These are phyloP conservation scores for Semaprochilodus insignis DNA, from an alignment of 2,797 vertebrate genomes.

Conservation along the genomic window DNA sequence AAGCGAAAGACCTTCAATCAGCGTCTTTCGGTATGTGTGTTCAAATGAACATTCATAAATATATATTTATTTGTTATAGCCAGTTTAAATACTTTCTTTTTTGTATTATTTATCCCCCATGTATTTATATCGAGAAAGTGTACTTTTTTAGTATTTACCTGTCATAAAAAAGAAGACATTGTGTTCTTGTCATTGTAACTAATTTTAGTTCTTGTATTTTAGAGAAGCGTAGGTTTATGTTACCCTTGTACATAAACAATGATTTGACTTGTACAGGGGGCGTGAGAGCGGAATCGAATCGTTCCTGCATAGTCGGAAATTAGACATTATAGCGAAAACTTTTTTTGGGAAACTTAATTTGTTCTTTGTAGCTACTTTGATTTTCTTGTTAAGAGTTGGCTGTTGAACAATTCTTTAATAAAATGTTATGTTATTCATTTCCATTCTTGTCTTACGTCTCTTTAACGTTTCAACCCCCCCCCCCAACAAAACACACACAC, in stretches of 20 bases:
- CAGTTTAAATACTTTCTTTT: slow-evolving; percentile 92
- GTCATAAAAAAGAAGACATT: slow-evolving; percentile 86
- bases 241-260: slow-evolving; percentile 93
- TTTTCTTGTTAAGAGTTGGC: slow-evolving; percentile 92
- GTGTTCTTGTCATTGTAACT: slow-evolving; percentile 96
- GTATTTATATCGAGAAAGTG: slow-evolving; percentile 98
- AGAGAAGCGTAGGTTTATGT: slow-evolving; percentile 95
- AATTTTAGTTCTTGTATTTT: slow-evolving; percentile 97
- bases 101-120: slow-evolving; percentile 97
- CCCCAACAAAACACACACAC: background rate
- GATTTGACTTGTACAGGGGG: slow-evolving; percentile 92
- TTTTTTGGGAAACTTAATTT: slow-evolving; percentile 82
- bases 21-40: slow-evolving; percentile 90
- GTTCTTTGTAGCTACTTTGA: slow-evolving; percentile 93
- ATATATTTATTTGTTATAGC: slow-evolving; percentile 99
- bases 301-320: slow-evolving; percentile 90
- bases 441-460: slow-evolving; percentile 73
- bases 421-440: slow-evolving; percentile 95
- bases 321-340: slow-evolving; percentile 87
- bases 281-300: slow-evolving; percentile 84
- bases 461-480: slow-evolving; percentile 14
- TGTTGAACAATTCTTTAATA: slow-evolving; percentile 98
- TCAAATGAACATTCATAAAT: slow-evolving; percentile 98
- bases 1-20: slow-evolving; percentile 87
- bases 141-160: slow-evolving; percentile 99